These are phyloP conservation scores for Chrysogorgia sp. DNA, from an alignment of 92 coral and sea anemone genomes.

Conservation along the genomic window DNA sequence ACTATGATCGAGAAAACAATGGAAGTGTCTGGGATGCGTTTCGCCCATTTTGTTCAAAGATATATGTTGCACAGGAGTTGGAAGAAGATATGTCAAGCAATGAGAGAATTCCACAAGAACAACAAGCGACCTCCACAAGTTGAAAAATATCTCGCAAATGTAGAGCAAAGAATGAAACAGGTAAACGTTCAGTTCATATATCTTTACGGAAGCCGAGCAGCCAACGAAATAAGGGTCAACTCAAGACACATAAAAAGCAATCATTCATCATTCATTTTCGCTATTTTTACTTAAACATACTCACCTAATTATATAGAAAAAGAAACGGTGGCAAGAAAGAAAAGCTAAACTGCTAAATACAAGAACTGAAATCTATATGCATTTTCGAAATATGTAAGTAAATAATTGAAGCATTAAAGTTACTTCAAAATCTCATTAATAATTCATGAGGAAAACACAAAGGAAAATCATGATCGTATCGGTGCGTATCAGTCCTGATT, in stretches of 20 bases:
- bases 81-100: constrained; percentile 76
- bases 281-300: background rate
- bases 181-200: constrained; percentile 32
- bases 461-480: background rate
- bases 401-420: background rate
- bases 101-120: constrained; percentile 58
- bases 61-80: constrained; percentile 69
- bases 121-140: constrained; percentile 60
- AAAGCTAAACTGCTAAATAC: constrained; percentile 18
- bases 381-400: constrained; percentile 27
- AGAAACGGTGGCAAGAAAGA: background rate
- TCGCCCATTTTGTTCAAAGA: constrained; percentile 71
- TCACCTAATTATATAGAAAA: constrained; percentile 1
- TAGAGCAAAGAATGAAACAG: constrained; percentile 69
- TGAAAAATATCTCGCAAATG: constrained; percentile 58
- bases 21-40: constrained; percentile 73
- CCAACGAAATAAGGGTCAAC: too few relatives aligned
- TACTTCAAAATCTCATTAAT: too few relatives aligned
- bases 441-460: too few relatives aligned
- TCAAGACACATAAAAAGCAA: too few relatives aligned
- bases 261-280: too few relatives aligned
- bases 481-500: too few relatives aligned
- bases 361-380: constrained; percentile 34
- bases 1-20: constrained; percentile 77
- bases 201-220: background rate